These are phyloP conservation scores for Heliconius ismenius DNA, from an alignment of 2,888 invertebrate species.

Conservation along the genomic window DNA sequence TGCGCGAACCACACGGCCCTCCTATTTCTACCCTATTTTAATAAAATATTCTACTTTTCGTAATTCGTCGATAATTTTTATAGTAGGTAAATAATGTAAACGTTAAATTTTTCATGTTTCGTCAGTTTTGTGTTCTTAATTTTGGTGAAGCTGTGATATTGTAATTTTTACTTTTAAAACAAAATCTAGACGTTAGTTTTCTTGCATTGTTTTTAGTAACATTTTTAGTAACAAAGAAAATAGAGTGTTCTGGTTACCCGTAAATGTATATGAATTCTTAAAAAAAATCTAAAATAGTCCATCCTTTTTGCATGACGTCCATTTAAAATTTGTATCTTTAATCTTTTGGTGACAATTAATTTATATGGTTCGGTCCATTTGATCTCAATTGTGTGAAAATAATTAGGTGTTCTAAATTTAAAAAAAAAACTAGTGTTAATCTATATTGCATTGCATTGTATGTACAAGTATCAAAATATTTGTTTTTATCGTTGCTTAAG, in stretches of 20 bases:
- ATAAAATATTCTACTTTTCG: neutral
- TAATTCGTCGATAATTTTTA: neutral
- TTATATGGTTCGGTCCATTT: constrained; percentile 25
- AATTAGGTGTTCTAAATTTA: constrained; percentile 11
- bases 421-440: constrained; percentile 16
- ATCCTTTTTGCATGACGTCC: constrained; percentile 13
- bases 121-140: neutral
- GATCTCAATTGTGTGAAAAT: constrained; percentile 26
- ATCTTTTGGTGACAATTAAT: constrained; percentile 6
- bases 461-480: constrained; percentile 2
- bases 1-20: no score
- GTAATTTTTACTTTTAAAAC: constrained; percentile 1
- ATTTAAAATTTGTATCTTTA: constrained; percentile 7
- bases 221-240: neutral
- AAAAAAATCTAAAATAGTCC: constrained; percentile 15
- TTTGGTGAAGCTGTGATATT: constrained; percentile 21
- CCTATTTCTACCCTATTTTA: no score
- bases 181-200: constrained; percentile 4
- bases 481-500: neutral
- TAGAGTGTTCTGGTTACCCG: neutral
- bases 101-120: neutral
- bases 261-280: neutral
- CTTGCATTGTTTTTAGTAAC: neutral
- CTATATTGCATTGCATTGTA: neutral
- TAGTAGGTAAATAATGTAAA: neutral